Evolutionary conservation across 1,140 invertebrate genomes (phyloP).

Genomic region (Bombus breviceps): DNA sequence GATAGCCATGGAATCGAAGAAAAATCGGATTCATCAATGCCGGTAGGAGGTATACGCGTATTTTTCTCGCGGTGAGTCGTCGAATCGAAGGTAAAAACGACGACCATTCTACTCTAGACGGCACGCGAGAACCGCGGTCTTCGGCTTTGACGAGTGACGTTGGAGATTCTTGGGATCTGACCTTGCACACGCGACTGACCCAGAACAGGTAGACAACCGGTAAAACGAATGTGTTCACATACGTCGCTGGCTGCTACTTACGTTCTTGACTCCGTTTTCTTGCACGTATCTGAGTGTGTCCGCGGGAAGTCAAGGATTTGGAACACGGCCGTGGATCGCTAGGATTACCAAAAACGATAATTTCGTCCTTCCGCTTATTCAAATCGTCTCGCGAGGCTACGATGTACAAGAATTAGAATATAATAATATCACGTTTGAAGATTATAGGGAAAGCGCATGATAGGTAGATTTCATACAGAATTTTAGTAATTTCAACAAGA

Average conservation of each 20-base stretch:
- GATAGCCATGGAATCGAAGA: background rate
- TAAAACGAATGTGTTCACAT: constrained; percentile 46
- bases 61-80: background rate
- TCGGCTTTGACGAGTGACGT: constrained; percentile 41
- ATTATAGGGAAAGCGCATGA: fast-evolving
- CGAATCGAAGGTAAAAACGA: constrained; percentile 21
- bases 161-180: constrained; percentile 64
- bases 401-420: background rate
- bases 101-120: background rate
- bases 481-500: background rate
- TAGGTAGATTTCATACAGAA: no score
- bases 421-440: background rate
- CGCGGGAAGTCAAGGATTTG: constrained; percentile 68
- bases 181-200: constrained; percentile 66
- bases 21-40: background rate
- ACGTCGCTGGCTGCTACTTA: constrained; percentile 26
- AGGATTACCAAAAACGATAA: constrained; percentile 51
- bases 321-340: constrained; percentile 64
- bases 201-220: constrained; percentile 66
- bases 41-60: background rate
- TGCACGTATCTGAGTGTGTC: background rate
- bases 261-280: constrained; percentile 70
- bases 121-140: constrained; percentile 33
- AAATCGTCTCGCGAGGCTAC: background rate
- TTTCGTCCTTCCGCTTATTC: constrained; percentile 54